Evolutionary conservation across 2,113 vertebrate species (phyloP), one percentile per base, ranked within the genome.

Genomic region (Mustela lutreola): DNA sequence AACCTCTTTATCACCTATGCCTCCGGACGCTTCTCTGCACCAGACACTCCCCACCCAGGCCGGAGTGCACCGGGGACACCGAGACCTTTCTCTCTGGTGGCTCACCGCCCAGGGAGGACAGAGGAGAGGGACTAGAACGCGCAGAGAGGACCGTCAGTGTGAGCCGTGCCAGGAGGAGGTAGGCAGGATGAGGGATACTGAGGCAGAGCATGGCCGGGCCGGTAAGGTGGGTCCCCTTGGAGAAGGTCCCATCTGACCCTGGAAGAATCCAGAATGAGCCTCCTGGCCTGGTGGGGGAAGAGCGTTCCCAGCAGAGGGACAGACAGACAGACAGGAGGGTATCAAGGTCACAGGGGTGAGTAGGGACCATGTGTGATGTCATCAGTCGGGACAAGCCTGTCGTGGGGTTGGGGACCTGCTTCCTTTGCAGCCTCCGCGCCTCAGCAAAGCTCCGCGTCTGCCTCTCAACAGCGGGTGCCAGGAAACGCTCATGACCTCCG

Each of bases 101-200:
- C 16, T 53, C 21, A 1, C 3, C 8, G 10, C 16, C 58, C 45
- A 9, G 39, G 70, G n/a, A 45, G 2, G 19, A 79, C 33, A n/a
- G 28, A 31, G 48, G 6, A n/a, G n/a, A 24, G 1, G 70, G 70
- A 39, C n/a, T 2, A 39, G 50, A 39, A 31, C 26, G 28, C 6
- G 65, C 8, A 19, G 26, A 71, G 65, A 7, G 39, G 24, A 60
- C 26, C 21, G 5, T 31, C 0, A 33, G 7, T 15, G 12, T 14
- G 21, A 1, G 0, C 8, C 11, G 1, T 1, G 9, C 31, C 4
- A 1, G 5, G 5, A 2, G 67, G 79, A n/a, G 10, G n/a, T 11
- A 16, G 36, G 24, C 3, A 26, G 0, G 1, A 0, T 24, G 81
- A 39, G 50, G 33, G 31, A 7, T 4, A 9, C 4, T 19, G 50